A percentile compares a stretch with the other conserved stretches of the same genome.
phyloP scores from a whole-genome alignment of 2,113 vertebrate genomes.

The Scytalopus superciliaris region DNA sequence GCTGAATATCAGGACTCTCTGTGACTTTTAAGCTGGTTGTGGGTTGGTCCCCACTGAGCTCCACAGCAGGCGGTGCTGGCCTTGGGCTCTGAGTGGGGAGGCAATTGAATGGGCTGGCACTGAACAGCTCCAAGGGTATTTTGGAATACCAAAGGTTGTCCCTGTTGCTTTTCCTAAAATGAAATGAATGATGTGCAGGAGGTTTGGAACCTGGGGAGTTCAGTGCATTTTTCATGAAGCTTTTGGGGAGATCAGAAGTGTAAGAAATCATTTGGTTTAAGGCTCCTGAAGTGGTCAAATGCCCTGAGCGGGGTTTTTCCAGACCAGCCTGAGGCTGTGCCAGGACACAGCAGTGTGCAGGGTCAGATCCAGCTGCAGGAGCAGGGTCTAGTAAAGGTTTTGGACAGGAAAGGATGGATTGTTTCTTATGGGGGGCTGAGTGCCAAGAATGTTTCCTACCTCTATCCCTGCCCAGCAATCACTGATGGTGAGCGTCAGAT shows the following conservation, averaged over 20 bases:
- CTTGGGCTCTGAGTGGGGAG: neutral
- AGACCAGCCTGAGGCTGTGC: neutral
- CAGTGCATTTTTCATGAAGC: neutral
- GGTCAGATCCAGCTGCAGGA: neutral
- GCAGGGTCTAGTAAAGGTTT: neutral
- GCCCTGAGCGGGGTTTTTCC: neutral
- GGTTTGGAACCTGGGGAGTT: neutral
- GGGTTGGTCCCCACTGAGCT: neutral
- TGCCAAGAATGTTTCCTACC: neutral
- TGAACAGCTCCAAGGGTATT: neutral
- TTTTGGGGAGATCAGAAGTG: neutral
- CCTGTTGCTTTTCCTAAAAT: neutral
- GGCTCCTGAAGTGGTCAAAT: neutral
- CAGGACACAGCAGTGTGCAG: neutral
- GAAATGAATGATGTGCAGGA: neutral
- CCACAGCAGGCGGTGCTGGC: neutral
- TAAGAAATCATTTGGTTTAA: neutral
- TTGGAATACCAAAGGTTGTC: neutral
- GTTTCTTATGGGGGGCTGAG: neutral
- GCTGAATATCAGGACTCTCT: neutral
- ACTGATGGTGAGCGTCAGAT: neutral
- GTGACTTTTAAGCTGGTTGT: neutral
- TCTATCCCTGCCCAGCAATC: fast-evolving
- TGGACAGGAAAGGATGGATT: neutral
- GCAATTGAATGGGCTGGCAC: neutral